Base-by-base conservation (phyloP, 2,797 vertebrate genomes). In the Choloepus didactylus region DNA sequence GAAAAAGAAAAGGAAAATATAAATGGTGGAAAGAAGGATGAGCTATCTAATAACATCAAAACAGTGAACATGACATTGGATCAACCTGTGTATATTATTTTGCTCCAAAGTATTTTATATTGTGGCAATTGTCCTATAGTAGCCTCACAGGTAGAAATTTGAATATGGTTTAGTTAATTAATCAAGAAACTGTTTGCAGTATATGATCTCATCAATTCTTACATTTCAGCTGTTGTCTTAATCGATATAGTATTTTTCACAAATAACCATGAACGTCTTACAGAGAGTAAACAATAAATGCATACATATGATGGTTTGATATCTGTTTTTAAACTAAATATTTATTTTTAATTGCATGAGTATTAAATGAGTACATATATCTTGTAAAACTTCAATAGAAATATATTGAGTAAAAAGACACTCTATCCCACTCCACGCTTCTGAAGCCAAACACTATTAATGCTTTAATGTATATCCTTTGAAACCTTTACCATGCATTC, bases 301-400 rank as follows among this genome's bases (percentile, higher is more conserved):
- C 46, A n/a, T 27, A 46, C 31, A 49, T 15, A 23, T 60, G 46
- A 46, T 87, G 88, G 46, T 80, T 79, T 31, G 38, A 62, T 67
- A 59, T 92, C 94, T 95, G 59, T 93, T 95, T 95, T 79, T 73
- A 64, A 54, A 46, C 67, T 46, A 81, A 85, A 70, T 54, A 75
- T 75, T 83, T 83, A 91, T 86, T 82, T 96, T 80, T 80, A 87
- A 41, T 89, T 72, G 31, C 5, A 54, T 7, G 69, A 56, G 9
- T 79, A 84, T 85, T 87, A 66, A 76, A 15, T 91, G 23, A 91
- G 29, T 66, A 56, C 3, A 35, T 73, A 41, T 16, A 54, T 91
- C 14, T 25, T 38, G 6, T 60, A 90, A 91, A 91, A 49, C 64
- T 64, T 92, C 4, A 72, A 87, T 4, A 69, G 51, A 93, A 94